A percentile compares a stretch with the other conserved stretches of the same genome.
These are phyloP conservation scores for Diorhabda sublineata DNA, from an alignment of 1,140 invertebrate species.

Conservation along the genomic window DNA sequence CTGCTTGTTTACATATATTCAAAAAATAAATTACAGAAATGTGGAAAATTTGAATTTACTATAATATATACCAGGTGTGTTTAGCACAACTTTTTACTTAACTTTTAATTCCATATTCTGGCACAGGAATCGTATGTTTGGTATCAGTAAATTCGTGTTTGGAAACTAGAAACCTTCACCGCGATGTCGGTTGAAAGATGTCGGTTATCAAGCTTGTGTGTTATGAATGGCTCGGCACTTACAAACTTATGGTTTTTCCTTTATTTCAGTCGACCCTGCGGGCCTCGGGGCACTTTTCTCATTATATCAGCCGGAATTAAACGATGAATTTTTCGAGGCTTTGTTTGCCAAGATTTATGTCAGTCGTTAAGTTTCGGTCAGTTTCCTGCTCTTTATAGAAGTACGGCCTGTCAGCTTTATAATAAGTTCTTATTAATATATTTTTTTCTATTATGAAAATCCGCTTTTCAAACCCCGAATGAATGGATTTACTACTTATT, in stretches of 20 bases:
- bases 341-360: neutral
- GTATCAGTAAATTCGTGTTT: no score
- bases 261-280: neutral
- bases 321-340: neutral
- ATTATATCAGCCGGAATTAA: neutral
- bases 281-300: neutral
- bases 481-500: neutral
- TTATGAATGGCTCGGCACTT: neutral
- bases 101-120: no score
- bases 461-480: neutral
- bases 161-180: no score
- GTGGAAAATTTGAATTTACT: no score
- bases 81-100: no score
- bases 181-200: neutral
- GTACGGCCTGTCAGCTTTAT: neutral
- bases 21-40: no score
- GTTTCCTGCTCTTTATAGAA: neutral
- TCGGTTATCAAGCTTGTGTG: neutral
- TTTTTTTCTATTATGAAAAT: neutral
- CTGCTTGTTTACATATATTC: no score
- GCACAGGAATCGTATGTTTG: no score
- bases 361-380: neutral
- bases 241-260: neutral
- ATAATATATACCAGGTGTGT: no score
- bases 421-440: neutral